Evolutionary conservation across 2,888 invertebrate genomes (phyloP).

Genomic region (Drosophila bunnanda): DNA sequence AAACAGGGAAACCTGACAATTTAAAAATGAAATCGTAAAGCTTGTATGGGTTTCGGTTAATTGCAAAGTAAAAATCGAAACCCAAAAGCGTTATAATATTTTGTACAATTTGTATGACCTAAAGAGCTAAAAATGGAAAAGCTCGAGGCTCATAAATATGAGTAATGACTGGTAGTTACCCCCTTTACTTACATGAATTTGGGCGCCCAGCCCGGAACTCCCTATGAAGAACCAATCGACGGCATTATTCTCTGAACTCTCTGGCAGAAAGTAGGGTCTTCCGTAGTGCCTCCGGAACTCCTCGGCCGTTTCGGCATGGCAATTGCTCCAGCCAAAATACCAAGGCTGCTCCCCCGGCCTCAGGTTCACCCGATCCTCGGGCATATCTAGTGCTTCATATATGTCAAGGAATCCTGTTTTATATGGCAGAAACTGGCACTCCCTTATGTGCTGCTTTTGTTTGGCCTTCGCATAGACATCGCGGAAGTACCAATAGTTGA

Average conservation of each 20-base stretch:
- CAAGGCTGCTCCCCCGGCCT: slow-evolving; percentile 85
- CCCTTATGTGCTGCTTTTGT: slow-evolving; percentile 86
- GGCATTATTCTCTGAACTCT: slow-evolving; percentile 93
- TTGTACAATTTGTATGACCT: not conserved
- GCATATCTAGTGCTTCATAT: slow-evolving; percentile 93
- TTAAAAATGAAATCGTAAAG: not conserved
- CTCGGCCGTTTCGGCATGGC: slow-evolving; percentile 92
- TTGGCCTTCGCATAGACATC: slow-evolving; percentile 88
- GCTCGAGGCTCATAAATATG: not conserved
- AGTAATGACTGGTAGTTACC: not conserved
- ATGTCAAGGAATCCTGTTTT: slow-evolving; percentile 93
- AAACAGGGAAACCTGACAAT: not conserved
- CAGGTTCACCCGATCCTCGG: slow-evolving; percentile 87
- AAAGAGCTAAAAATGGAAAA: not conserved
- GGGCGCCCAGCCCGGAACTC: slow-evolving; percentile 96
- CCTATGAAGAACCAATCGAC: slow-evolving; percentile 99
- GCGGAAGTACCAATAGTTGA: slow-evolving; percentile 93
- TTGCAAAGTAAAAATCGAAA: not conserved
- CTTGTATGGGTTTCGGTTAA: not conserved
- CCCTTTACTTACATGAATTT: slow-evolving; percentile 91
- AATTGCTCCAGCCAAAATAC: slow-evolving; percentile 96
- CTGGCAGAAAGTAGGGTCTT: slow-evolving; percentile 95
- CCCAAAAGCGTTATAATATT: not conserved
- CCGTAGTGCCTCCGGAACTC: slow-evolving; percentile 91
- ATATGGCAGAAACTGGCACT: slow-evolving; percentile 98